Conservation (phyloP, 2,797 vertebrate genomes). For the Eospalax fontanierii region DNA sequence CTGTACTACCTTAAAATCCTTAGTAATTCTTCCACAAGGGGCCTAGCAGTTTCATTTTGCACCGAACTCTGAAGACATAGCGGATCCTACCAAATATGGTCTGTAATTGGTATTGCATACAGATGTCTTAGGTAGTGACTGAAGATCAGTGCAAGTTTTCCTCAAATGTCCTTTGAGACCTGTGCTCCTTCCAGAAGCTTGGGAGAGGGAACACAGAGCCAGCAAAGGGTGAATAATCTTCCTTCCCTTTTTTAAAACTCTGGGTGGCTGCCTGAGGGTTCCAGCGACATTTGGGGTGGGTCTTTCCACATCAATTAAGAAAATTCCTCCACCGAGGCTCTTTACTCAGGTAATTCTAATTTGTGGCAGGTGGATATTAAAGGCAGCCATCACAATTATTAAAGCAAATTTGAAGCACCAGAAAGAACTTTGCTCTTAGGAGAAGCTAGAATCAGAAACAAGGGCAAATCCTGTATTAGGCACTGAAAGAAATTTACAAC, state of each 20-base stretch:
- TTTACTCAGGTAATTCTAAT: too few species aligned
- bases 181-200: not conserved
- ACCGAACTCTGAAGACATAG: not conserved
- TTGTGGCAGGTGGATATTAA: too few species aligned
- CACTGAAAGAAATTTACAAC: not conserved
- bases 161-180: not conserved
- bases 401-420: not conserved
- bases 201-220: too few species aligned
- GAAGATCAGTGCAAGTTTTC: not conserved
- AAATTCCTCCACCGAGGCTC: not conserved
- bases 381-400: too few species aligned
- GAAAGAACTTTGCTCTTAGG: not conserved
- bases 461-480: not conserved
- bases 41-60: not conserved
- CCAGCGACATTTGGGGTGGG: too few species aligned
- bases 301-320: not conserved
- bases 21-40: not conserved
- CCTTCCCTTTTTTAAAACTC: too few species aligned
- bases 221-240: too few species aligned
- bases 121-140: not conserved
- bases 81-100: not conserved
- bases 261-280: too few species aligned
- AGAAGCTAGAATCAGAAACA: not conserved
- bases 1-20: not conserved
- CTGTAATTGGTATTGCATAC: not conserved